Conservation (phyloP, 1,140 invertebrate species). For the Holotrichia oblita region DNA sequence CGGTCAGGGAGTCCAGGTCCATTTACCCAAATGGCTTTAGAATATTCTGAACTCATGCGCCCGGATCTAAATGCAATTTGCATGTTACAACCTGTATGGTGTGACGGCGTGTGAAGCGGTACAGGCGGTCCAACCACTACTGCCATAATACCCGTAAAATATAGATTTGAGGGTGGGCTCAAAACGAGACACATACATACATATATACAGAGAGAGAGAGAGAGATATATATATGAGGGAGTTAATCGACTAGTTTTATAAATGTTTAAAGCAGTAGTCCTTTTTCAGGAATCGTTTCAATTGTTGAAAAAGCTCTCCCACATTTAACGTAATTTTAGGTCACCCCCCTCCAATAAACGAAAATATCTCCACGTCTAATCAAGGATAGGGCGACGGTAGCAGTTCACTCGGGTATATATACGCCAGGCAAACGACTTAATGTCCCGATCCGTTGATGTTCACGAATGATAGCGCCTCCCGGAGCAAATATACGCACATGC, state of each 20-base stretch:
- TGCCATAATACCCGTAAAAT: slow-evolving; percentile 7
- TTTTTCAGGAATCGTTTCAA: too few species aligned
- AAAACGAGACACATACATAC: too few species aligned
- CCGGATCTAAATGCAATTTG: slow-evolving; percentile 27
- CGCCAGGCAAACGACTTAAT: slow-evolving; percentile 10
- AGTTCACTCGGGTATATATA: not conserved
- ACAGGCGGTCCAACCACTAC: not conserved
- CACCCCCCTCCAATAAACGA: not conserved
- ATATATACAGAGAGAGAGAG: too few species aligned
- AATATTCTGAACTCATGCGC: not conserved
- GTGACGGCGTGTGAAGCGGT: not conserved
- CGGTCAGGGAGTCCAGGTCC: not conserved
- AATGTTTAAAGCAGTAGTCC: too few species aligned
- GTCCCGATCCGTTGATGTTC: not conserved
- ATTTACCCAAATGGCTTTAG: slow-evolving; percentile 5
- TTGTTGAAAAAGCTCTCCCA: too few species aligned
- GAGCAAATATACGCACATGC: slow-evolving; percentile 21
- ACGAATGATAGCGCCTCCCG: not conserved
- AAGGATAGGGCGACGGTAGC: not conserved
- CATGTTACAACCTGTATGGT: slow-evolving; percentile 8
- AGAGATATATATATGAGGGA: too few species aligned
- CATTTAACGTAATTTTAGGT: too few species aligned
- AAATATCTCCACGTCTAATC: slow-evolving; percentile 23
- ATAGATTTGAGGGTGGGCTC: not conserved
- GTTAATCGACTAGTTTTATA: too few species aligned